Base-by-base conservation (phyloP, 2,888 invertebrate species). In the Xestia sexstrigata region DNA sequence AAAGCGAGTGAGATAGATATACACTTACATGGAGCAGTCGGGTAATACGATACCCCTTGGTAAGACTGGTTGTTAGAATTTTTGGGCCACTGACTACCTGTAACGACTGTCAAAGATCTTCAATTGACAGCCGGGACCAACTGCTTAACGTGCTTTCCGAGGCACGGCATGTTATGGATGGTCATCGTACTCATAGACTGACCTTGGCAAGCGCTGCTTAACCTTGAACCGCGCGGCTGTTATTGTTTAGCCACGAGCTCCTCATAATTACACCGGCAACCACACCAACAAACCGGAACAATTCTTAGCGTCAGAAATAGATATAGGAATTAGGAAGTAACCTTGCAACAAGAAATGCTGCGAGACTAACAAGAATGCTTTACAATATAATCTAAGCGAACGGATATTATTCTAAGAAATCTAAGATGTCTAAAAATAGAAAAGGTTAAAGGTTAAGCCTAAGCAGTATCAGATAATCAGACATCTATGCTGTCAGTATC, bases 321-420 rank as follows among this genome's bases (percentile, higher is more conserved):
- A 17, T 20, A 20, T 42, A 3, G 35, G 35, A 35, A 35, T 35
- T 42, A 42, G 39, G 15, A 55, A 73, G 55, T 55, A 78, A 74
- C 78, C 78, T 81, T 74, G 81, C 45, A 60, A 42, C 26, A 11
- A 68, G 62, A 82, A 69, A 77, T 26, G 42, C 11, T 45, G 30
- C 30, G n/a, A 77, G n/a, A 23, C 23, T 1, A 39, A 17, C 49
- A 78, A 45, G 68, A 68, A 68, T 52, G 23, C 60, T 17, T 20
- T 42, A 42, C n/a, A 42, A 23, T 20, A 58, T n/a, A 65, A 65
- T 49, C 30, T 66, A 35, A 66, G 20, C 62, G 11, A 49, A 55
- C 15, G n/a, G 30, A 76, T 49, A 65, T 58, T 20, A 49, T 49
- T 69, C 11, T 8, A 47, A 55, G 52, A 68, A 49, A 42, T 69